Conservation (phyloP, 2,888 invertebrate genomes). For the Pseudococcus longispinus region DNA sequence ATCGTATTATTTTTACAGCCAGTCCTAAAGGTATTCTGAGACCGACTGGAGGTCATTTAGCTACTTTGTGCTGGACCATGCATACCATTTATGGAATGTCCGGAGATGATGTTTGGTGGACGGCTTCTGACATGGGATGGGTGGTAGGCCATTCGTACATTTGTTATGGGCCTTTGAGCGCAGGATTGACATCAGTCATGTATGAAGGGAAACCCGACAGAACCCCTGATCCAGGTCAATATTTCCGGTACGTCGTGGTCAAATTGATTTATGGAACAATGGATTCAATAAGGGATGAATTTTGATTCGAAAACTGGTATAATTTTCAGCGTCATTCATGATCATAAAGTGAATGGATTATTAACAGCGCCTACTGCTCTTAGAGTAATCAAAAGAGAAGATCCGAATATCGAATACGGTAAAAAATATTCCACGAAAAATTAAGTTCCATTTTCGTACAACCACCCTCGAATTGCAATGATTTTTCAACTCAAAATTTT, state of each 20-base stretch:
- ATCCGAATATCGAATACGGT: constrained; percentile 75
- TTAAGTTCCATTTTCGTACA: constrained; percentile 61
- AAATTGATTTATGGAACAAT: background rate
- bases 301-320: background rate
- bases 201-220: constrained; percentile 95
- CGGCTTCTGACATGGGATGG: constrained; percentile 88
- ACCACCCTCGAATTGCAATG: too few species aligned
- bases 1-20: constrained; percentile 62
- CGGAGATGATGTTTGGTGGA: constrained; percentile 86
- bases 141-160: constrained; percentile 96
- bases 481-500: too few species aligned
- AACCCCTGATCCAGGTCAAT: constrained; percentile 90
- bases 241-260: constrained; percentile 73
- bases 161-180: constrained; percentile 86
- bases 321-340: constrained; percentile 76
- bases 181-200: constrained; percentile 81
- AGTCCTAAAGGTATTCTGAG: constrained; percentile 83
- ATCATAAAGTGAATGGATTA: constrained; percentile 83
- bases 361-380: constrained; percentile 93
- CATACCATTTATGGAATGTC: constrained; percentile 79
- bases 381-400: constrained; percentile 82
- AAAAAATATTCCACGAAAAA: constrained; percentile 75
- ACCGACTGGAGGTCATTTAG: constrained; percentile 88
- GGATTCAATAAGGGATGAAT: background rate
- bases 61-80: constrained; percentile 84